phyloP scores from a whole-genome alignment of 2,888 invertebrate species.

The Nemotelus nigrinus region DNA sequence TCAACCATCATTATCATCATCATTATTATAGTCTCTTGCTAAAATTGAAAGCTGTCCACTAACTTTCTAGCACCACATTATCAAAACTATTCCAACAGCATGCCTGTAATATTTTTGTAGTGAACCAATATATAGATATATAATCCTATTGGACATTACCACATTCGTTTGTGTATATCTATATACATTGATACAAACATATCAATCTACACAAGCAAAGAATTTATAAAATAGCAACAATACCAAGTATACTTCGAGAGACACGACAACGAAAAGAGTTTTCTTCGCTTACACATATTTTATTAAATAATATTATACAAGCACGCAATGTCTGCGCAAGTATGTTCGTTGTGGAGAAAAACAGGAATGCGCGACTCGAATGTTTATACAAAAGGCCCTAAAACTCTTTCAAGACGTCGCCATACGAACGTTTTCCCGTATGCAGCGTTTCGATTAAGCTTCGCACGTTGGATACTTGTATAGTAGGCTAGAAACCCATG shows the following conservation, averaged over 20 bases:
- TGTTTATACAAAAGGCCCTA: conserved; percentile 46
- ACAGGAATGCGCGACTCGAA: conserved; percentile 50
- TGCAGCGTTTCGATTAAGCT: background rate
- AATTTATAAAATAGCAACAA: conserved; percentile 24
- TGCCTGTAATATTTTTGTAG: conserved; percentile 36
- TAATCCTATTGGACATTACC: background rate
- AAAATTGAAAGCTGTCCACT: no score
- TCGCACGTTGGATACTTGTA: no score
- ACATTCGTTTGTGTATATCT: conserved; percentile 8
- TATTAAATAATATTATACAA: conserved; percentile 58
- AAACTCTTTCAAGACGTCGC: conserved; percentile 38
- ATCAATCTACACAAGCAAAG: conserved; percentile 1
- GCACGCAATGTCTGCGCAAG: conserved; percentile 62
- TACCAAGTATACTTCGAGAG: background rate
- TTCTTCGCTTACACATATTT: conserved; percentile 43
- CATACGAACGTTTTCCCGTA: background rate
- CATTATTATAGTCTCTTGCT: no score
- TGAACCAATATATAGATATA: conserved; percentile 25
- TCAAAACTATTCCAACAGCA: conserved; percentile 18
- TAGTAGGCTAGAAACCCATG: no score
- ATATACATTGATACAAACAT: conserved; percentile 4
- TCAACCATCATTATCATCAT: no score
- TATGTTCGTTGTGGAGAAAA: conserved; percentile 46
- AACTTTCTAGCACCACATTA: no score
- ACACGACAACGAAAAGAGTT: conserved; percentile 34